These are phyloP conservation scores for Labeo calbasu DNA, from an alignment of 2,797 vertebrate genomes.

Conservation along the genomic window DNA sequence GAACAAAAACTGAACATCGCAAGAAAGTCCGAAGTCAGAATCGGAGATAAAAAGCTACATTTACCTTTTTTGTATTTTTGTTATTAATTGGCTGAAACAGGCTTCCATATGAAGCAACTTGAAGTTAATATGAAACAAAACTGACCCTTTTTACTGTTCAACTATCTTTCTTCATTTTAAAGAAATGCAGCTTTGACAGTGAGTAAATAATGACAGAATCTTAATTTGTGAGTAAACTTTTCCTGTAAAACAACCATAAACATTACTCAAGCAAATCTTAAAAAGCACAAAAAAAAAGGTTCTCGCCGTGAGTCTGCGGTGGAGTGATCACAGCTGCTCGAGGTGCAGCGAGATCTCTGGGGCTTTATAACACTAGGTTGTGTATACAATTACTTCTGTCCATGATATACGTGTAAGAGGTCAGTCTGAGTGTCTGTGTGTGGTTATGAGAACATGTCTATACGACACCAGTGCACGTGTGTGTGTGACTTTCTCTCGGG, in stretches of 20 bases:
- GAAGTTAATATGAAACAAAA: not conserved
- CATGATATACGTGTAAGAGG: conserved; percentile 18
- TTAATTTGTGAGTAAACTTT: not conserved
- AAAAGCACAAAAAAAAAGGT: conserved; percentile 2
- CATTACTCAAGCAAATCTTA: conserved; percentile 6
- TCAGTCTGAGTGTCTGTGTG: conserved; percentile 1
- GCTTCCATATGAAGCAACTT: not conserved
- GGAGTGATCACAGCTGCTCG: conserved; percentile 43
- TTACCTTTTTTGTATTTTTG: not conserved
- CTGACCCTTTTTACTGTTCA: not conserved
- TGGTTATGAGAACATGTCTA: conserved; percentile 8
- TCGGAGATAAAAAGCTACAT: not conserved
- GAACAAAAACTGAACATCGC: too few relatives aligned
- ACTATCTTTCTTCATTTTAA: not conserved
- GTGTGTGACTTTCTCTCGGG: conserved; percentile 6
- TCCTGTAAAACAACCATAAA: not conserved
- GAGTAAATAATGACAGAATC: not conserved
- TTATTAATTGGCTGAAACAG: not conserved
- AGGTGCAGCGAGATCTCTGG: conserved; percentile 20
- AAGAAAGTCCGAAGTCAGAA: not conserved
- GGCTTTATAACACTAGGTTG: conserved; percentile 29
- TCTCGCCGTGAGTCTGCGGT: not conserved
- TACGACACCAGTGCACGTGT: conserved; percentile 22
- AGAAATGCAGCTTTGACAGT: not conserved
- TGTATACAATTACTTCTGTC: conserved; percentile 20